Base-by-base conservation (phyloP, 2,113 vertebrate species). In the Ageneiosus marmoratus region DNA sequence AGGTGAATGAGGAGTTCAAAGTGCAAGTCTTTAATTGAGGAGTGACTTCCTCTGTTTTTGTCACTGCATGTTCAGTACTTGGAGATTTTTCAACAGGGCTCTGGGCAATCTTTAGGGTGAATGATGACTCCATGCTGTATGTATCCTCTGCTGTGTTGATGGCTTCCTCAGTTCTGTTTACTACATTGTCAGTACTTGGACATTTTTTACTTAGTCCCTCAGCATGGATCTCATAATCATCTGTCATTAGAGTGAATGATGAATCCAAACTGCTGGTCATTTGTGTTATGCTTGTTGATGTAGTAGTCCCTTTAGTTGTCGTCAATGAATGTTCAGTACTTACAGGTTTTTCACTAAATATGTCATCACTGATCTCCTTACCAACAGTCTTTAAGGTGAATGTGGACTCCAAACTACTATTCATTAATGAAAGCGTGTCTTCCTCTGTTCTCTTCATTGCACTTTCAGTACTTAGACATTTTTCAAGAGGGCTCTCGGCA, bases 161-260 rank as follows among this genome's bases (percentile, higher is more conserved):
- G 37, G 4, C 13, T 78, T 78, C 24, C 20, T 60, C 34, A 27
- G 29, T 41, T 60, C 18, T 24, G 32, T 22, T 77, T 22, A 44
- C 34, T 78, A 13, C 24, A 62, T 78, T 78, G 44, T 62, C 76
- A 77, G 53, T 16, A 44, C 22, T 37, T n/a, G 48, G 29, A 41
- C 41, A 58, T 77, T n/a, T 58, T 77, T 41, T 5, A 15, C 24
- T 41, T 24, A 1, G 15, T 12, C 58, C n/a, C 55, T 41, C 18
- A 58, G 32, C 20, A 37, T 12, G 4, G 73, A 22, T 76, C 50
- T 76, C 29, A 24, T 0, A 10, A 53, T 24, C 9, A 41, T 44
- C 34, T 13, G 29, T 32, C 50, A 58, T 24, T 6, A 77, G n/a
- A 10, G 18, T 77, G 53, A 41, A 58, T 7, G 51, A 37, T 37